A percentile compares a stretch with the other conserved stretches of the same genome.
These are phyloP conservation scores for Percina caprodes DNA, from an alignment of 2,113 vertebrate genomes.

Conservation along the genomic window DNA sequence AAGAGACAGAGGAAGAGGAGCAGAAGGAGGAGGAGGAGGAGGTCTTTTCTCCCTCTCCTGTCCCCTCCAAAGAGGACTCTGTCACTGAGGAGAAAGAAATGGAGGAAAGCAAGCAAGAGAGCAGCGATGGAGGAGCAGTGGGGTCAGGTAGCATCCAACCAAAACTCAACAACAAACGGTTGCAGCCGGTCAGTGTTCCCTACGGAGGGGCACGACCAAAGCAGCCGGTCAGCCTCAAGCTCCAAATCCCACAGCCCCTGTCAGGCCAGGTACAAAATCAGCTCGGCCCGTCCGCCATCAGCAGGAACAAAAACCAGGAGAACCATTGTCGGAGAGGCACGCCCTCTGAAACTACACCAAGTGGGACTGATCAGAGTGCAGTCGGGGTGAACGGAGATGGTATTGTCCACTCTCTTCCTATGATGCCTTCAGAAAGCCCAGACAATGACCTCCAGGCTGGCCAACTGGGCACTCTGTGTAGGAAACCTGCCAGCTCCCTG, in stretches of 20 bases:
- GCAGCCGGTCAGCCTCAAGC: constrained; percentile 94
- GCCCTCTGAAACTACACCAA: constrained; percentile 34
- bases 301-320: constrained; percentile 95
- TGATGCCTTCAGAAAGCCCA: constrained; percentile 89
- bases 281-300: constrained; percentile 81
- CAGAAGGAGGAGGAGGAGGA: constrained; percentile 50
- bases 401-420: constrained; percentile 75
- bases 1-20: constrained; percentile 60
- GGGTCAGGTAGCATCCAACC: constrained; percentile 76
- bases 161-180: constrained; percentile 79
- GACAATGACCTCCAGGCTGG: constrained; percentile 96
- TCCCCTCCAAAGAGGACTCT: constrained; percentile 96
- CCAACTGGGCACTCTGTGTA: constrained; percentile 87
- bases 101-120: constrained; percentile 98
- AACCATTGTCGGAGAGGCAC: constrained; percentile 71
- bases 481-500: constrained; percentile 89
- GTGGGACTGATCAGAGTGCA: constrained; percentile 70
- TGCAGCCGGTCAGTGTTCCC: constrained; percentile 91
- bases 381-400: constrained; percentile 83
- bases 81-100: constrained; percentile 99
- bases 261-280: constrained; percentile 92
- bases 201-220: constrained; percentile 98
- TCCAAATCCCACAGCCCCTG: constrained; percentile 93
- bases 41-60: constrained; percentile 83
- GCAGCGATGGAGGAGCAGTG: constrained; percentile 87